These are phyloP conservation scores for Stratiomys singularior DNA, from an alignment of 2,888 invertebrate species.

Conservation along the genomic window DNA sequence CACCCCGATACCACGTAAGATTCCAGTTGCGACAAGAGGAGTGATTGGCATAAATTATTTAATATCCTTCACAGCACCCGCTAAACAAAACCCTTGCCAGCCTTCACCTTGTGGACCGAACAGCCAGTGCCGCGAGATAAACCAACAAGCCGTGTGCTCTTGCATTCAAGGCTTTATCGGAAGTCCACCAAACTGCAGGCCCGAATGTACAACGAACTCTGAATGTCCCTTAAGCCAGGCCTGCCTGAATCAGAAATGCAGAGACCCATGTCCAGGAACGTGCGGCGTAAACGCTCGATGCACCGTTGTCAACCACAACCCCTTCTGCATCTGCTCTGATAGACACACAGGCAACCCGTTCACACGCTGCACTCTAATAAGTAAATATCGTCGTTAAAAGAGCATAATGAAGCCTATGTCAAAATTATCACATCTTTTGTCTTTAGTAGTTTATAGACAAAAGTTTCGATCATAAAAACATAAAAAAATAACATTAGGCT, in stretches of 20 bases:
- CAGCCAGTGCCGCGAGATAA: slow-evolving; percentile 78
- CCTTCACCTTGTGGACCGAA: slow-evolving; percentile 81
- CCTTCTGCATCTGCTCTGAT: slow-evolving; percentile 78
- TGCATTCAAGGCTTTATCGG: slow-evolving; percentile 78
- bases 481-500: too few relatives aligned
- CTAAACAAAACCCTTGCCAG: slow-evolving; percentile 72
- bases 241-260: slow-evolving; percentile 83
- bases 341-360: slow-evolving; percentile 81
- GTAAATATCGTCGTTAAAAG: slow-evolving; percentile 64
- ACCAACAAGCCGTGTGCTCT: slow-evolving; percentile 80
- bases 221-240: slow-evolving; percentile 80
- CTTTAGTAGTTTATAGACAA: too few relatives aligned
- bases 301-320: slow-evolving; percentile 80
- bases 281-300: slow-evolving; percentile 79
- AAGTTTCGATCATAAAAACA: too few relatives aligned
- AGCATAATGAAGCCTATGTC: not conserved
- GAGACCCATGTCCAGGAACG: slow-evolving; percentile 80
- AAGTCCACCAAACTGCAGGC: slow-evolving; percentile 80
- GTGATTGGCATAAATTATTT: slow-evolving; percentile 59
- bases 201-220: slow-evolving; percentile 81
- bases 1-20: slow-evolving; percentile 63
- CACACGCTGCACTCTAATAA: slow-evolving; percentile 72
- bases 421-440: not conserved
- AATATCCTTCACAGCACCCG: slow-evolving; percentile 57
- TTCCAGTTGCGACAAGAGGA: not conserved